Conservation (phyloP, 1,140 invertebrate genomes). For the Ptiloglossa arizonensis region DNA sequence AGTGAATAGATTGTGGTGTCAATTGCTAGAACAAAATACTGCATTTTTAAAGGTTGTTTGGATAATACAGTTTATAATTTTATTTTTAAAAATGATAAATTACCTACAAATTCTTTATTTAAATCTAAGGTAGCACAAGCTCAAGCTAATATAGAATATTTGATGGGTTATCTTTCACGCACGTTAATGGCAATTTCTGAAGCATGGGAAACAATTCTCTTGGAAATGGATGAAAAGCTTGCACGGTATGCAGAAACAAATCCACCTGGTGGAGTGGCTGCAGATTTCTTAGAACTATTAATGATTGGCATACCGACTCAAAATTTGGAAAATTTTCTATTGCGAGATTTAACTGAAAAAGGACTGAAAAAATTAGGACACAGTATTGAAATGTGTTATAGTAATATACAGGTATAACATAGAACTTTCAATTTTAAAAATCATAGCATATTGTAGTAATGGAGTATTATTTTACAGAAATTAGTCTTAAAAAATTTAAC, state of each 20-base stretch:
- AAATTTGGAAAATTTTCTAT: constrained; percentile 91
- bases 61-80: constrained; percentile 1
- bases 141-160: constrained; percentile 78
- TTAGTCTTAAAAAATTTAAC: constrained; percentile 95
- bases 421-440: neutral
- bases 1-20: constrained; percentile 72
- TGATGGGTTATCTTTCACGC: constrained; percentile 87
- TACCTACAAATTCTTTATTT: constrained; percentile 22
- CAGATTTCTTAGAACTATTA: constrained; percentile 94
- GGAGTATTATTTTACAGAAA: constrained; percentile 83
- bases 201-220: constrained; percentile 96
- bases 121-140: constrained; percentile 73
- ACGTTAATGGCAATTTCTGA: constrained; percentile 93
- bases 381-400: constrained; percentile 95
- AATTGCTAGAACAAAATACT: constrained; percentile 71
- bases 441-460: neutral
- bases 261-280: constrained; percentile 90
- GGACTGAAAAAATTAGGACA: constrained; percentile 96
- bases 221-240: constrained; percentile 97
- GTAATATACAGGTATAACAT: constrained; percentile 87
- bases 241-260: constrained; percentile 92
- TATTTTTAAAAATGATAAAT: neutral
- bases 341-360: constrained; percentile 95
- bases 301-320: constrained; percentile 93
- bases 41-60: constrained; percentile 75